Conservation (phyloP, 1,140 invertebrate species). For the Bradynema listronoti region DNA sequence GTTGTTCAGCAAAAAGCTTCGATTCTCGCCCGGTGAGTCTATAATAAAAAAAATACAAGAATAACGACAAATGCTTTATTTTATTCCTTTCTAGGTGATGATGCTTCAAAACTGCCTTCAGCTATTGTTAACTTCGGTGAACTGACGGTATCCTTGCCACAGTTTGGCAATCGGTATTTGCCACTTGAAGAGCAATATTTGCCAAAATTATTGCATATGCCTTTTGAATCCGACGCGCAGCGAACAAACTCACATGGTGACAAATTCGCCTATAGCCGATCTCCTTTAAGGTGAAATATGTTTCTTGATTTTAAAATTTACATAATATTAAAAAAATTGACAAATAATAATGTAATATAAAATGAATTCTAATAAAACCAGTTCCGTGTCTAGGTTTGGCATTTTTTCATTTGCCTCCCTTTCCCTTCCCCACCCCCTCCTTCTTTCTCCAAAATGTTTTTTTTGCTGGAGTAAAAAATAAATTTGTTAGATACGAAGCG, state of each 20-base stretch:
- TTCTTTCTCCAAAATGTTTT: background rate
- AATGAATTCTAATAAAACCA: too few relatives aligned
- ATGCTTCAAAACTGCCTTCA: constrained; percentile 51
- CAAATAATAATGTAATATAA: too few relatives aligned
- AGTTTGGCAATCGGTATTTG: constrained; percentile 54
- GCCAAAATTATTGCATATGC: constrained; percentile 46
- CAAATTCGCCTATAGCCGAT: constrained; percentile 12
- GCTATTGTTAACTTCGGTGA: constrained; percentile 57
- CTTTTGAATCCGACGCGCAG: constrained; percentile 47
- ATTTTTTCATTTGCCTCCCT: background rate
- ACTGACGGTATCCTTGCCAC: constrained; percentile 48
- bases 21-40: constrained; percentile 56
- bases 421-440: background rate
- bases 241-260: constrained; percentile 18
- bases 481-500: constrained; percentile 23
- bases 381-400: too few relatives aligned
- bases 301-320: too few relatives aligned
- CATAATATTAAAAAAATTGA: too few relatives aligned
- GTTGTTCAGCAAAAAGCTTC: constrained; percentile 51
- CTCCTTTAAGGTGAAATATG: too few relatives aligned
- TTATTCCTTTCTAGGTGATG: too few relatives aligned
- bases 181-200: constrained; percentile 49
- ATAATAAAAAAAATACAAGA: too few relatives aligned
- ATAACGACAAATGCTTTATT: too few relatives aligned
- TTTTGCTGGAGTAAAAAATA: background rate